Base-by-base conservation (phyloP, 2,113 vertebrate species). In the Coregonus clupeaformis region DNA sequence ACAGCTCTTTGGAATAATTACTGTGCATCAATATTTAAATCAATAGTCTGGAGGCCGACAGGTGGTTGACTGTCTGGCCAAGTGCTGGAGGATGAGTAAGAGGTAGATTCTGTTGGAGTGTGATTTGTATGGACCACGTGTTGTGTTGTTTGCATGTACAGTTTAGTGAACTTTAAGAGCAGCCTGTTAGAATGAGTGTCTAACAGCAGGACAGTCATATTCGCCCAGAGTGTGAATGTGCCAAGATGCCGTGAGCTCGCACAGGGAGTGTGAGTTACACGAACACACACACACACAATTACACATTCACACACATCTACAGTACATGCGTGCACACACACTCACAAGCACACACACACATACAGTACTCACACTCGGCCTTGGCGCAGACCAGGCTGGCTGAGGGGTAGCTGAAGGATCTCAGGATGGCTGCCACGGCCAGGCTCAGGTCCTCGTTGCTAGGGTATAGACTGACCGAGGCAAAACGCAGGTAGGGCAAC, bases 371-470 rank as follows among this genome's bases (percentile, higher is more conserved):
- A 97, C 96, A 97, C 87, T 97, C 96, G n/a, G 96, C 95, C 91
- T 97, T 97, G 90, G 96, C 95, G 0, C 96, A 97, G 87, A 97
- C 93, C 82, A 97, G 93, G 84, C 96, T 97, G 84, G 94, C 94
- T 0, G 96, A 96, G n/a, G 95, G 96, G 82, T 95, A 96, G 89
- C 94, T 94, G 91, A 97, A 97, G n/a, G 95, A 96, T 86, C 93
- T 93, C 84, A 97, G 92, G 84, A 97, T 96, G 85, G 94, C 93
- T 63, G 92, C 95, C 29, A 97, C 92, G 0, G 96, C 96, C 85
- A 96, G 91, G 83, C 96, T 97, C 84, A 97, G 93, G 81, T 97
- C 96, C 88, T 97, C 96, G 12, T 97, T 96, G 91, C 96, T 97
- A 82, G 96, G 96, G 89, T 96, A 97, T 78, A 97, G 91, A 74